Evolutionary conservation across 2,797 vertebrate species (phyloP).

Genomic region (Argentina silus): DNA sequence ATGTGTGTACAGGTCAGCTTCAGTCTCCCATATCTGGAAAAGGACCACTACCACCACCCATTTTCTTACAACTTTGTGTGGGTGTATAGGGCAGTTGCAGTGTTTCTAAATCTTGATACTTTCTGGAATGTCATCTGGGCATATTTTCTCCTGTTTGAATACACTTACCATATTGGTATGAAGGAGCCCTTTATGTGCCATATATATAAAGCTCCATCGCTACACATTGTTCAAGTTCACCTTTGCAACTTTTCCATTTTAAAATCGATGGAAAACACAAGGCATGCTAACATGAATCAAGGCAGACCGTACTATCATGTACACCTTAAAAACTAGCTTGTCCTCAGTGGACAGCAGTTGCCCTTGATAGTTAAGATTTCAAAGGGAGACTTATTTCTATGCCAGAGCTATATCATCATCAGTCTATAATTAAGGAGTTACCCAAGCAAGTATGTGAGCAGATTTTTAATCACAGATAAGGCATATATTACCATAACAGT

Average conservation of each 20-base stretch:
- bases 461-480: slow-evolving; percentile 5
- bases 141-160: slow-evolving; percentile 15
- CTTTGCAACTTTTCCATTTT: slow-evolving; percentile 9
- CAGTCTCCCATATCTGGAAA: slow-evolving; percentile 37
- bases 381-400: slow-evolving; percentile 8
- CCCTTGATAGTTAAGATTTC: slow-evolving; percentile 25
- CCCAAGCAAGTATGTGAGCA: slow-evolving; percentile 18
- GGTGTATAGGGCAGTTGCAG: slow-evolving; percentile 15
- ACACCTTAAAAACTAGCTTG: slow-evolving; percentile 58
- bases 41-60: slow-evolving; percentile 21
- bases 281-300: slow-evolving; percentile 45
- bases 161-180: slow-evolving; percentile 26
- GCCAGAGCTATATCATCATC: slow-evolving; percentile 2
- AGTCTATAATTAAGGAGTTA: slow-evolving; percentile 22
- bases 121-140: slow-evolving; percentile 62
- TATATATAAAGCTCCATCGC: no score
- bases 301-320: slow-evolving; percentile 47
- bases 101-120: slow-evolving; percentile 32
- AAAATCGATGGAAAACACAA: slow-evolving; percentile 30
- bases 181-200: slow-evolving; percentile 35
- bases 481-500: slow-evolving; percentile 16
- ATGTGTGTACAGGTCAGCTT: slow-evolving; percentile 42
- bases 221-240: no score
- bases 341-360: slow-evolving; percentile 38
- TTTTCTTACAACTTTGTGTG: slow-evolving; percentile 26